phyloP scores from a whole-genome alignment of 2,888 invertebrate species.

The Crepidodera aurea region DNA sequence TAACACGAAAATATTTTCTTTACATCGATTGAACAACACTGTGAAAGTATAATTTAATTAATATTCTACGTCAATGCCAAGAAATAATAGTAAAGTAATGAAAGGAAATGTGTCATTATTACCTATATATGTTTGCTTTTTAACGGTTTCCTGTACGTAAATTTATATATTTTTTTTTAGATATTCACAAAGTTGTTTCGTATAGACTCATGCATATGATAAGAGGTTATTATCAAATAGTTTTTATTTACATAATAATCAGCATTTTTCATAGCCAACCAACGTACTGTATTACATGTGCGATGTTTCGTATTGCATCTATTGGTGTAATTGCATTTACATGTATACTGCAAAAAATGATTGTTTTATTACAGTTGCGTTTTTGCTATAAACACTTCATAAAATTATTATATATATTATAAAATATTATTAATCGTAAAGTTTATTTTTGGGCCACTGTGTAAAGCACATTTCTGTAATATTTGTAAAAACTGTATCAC shows the following conservation, averaged over 20 bases:
- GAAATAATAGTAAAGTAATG: slow-evolving; percentile 20
- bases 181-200: slow-evolving; percentile 29
- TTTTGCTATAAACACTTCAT: too few species aligned
- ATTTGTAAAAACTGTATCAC: background rate
- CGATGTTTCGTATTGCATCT: background rate
- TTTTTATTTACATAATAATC: slow-evolving; percentile 47
- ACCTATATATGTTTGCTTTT: slow-evolving; percentile 18
- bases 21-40: too few species aligned
- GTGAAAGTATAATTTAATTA: background rate
- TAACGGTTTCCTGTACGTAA: slow-evolving; percentile 32
- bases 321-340: background rate
- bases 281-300: slow-evolving; percentile 33
- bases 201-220: slow-evolving; percentile 37
- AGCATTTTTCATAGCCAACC: slow-evolving; percentile 40
- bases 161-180: slow-evolving; percentile 26
- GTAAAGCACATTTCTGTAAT: too few species aligned
- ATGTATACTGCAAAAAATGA: too few species aligned
- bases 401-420: too few species aligned
- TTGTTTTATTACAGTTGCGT: too few species aligned
- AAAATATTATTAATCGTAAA: too few species aligned
- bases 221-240: slow-evolving; percentile 43
- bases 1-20: too few species aligned
- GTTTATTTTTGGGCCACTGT: too few species aligned
- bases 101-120: slow-evolving; percentile 17
- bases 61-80: slow-evolving; percentile 7